Conservation (phyloP, 2,113 vertebrate species). For the Rattus rattus region DNA sequence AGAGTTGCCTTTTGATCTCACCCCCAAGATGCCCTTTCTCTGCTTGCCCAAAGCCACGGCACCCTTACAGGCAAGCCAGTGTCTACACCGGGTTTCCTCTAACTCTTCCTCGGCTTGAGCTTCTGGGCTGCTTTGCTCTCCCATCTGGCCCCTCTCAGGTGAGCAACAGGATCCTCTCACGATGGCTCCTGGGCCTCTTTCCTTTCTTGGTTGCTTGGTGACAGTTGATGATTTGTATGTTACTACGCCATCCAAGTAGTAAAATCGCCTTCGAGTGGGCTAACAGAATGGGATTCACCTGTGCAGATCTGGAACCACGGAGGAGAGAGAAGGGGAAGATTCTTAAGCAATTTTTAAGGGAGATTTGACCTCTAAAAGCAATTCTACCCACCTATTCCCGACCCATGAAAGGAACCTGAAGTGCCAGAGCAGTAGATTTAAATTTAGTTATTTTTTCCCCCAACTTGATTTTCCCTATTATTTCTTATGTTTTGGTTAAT, state of each 20-base stretch:
- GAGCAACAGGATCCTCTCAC: background rate
- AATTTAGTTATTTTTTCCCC: slow-evolving; percentile 31
- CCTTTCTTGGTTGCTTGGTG: background rate
- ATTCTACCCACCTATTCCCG: slow-evolving; percentile 35
- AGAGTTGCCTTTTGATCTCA: background rate
- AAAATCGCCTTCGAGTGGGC: background rate
- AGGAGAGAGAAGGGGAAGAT: slow-evolving; percentile 19
- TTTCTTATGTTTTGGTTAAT: slow-evolving; percentile 1
- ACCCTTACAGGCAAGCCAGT: background rate
- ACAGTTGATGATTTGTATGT: background rate
- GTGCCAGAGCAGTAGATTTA: slow-evolving; percentile 16
- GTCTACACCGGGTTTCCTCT: background rate
- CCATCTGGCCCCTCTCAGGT: background rate
- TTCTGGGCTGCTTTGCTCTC: background rate
- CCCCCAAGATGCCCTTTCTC: background rate
- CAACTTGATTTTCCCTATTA: slow-evolving; percentile 15
- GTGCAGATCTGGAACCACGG: background rate
- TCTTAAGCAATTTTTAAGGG: slow-evolving; percentile 53
- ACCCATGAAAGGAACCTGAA: background rate
- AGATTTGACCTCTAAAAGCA: slow-evolving; percentile 47
- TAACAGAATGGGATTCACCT: background rate
- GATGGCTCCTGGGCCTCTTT: background rate
- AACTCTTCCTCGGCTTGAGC: background rate
- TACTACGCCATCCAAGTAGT: background rate
- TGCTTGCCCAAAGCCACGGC: background rate